Conservation (phyloP, 2,888 invertebrate genomes). For the Cloeon dipterum region DNA sequence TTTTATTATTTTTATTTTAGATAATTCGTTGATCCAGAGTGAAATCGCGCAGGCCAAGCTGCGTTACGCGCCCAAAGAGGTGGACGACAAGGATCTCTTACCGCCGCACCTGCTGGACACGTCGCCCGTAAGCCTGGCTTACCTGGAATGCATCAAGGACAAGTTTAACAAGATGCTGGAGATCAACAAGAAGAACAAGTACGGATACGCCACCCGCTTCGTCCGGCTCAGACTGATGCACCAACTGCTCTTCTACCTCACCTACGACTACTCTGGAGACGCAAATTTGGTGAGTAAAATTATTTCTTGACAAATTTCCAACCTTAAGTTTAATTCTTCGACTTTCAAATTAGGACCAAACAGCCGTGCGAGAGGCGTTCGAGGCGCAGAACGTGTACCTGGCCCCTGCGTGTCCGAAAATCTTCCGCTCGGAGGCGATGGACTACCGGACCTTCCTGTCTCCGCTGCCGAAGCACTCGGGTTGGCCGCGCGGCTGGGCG, state of each 20-base stretch:
- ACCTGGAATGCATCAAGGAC: too few relatives aligned
- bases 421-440: conserved; percentile 24
- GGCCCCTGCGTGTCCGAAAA: too few relatives aligned
- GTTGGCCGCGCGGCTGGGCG: conserved; percentile 40
- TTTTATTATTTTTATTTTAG: conserved; percentile 8
- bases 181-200: too few relatives aligned
- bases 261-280: conserved; percentile 28
- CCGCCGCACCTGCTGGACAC: too few relatives aligned
- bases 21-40: conserved; percentile 26
- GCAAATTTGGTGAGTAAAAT: conserved; percentile 9
- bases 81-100: too few relatives aligned
- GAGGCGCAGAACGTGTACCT: too few relatives aligned
- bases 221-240: conserved; percentile 39
- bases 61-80: conserved; percentile 20
- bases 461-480: conserved; percentile 32
- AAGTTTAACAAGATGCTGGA: too few relatives aligned
- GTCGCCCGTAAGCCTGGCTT: too few relatives aligned
- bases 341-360: conserved; percentile 10
- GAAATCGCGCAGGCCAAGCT: conserved; percentile 36
- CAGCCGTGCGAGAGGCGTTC: too few relatives aligned
- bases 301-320: background rate
- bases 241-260: conserved; percentile 41
- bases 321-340: too few relatives aligned
- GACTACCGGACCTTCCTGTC: conserved; percentile 51
- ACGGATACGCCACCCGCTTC: conserved; percentile 38